A percentile compares a stretch with the other conserved stretches of the same genome.
These are phyloP conservation scores for Ochlodes sylvanus DNA, from an alignment of 2,888 invertebrate genomes.

Conservation along the genomic window DNA sequence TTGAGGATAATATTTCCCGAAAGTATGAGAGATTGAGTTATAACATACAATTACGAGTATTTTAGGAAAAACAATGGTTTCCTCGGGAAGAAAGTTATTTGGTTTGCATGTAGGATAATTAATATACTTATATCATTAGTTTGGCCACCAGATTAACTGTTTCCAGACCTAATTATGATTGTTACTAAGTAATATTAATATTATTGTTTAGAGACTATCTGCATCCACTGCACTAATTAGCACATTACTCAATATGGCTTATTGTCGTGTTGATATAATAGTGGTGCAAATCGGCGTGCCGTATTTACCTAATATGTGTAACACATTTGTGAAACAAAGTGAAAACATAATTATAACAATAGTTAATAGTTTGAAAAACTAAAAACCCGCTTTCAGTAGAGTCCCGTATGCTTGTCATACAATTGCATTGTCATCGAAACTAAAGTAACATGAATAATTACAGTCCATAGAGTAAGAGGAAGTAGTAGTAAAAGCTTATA, in stretches of 20 bases:
- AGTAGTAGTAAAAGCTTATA: too few species aligned
- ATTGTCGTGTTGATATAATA: slow-evolving; percentile 20
- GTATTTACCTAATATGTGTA: background rate
- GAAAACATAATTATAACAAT: too few species aligned
- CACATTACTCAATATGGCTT: slow-evolving; percentile 37
- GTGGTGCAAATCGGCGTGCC: background rate
- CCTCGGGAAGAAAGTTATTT: background rate
- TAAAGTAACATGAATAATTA: too few species aligned
- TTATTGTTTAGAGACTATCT: slow-evolving; percentile 8
- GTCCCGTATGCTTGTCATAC: too few species aligned
- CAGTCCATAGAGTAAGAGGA: too few species aligned
- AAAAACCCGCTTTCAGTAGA: too few species aligned
- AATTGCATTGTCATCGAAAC: too few species aligned
- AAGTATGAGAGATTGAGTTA: too few species aligned
- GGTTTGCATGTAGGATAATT: background rate
- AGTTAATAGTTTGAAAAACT: too few species aligned
- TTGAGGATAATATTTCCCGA: too few species aligned
- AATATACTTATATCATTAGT: background rate
- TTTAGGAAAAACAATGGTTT: background rate
- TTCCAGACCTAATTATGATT: background rate
- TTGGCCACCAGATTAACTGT: background rate
- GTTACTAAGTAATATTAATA: background rate
- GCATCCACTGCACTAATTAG: slow-evolving; percentile 41
- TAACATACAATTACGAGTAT: too few species aligned
- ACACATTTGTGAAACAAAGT: background rate